Base-by-base conservation (phyloP, 1,140 invertebrate genomes). In the Ectropis grisescens region DNA sequence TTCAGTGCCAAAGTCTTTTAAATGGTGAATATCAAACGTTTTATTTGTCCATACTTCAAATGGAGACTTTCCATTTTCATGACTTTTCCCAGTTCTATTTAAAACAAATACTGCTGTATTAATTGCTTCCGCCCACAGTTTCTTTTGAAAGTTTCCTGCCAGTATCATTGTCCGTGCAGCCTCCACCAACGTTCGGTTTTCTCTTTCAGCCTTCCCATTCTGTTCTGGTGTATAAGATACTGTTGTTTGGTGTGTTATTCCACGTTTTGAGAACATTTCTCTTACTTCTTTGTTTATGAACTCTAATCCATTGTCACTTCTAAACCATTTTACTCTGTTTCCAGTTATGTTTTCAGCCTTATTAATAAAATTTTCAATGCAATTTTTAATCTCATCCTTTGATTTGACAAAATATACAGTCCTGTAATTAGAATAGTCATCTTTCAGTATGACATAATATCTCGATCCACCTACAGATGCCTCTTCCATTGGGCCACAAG, bases 131-230 rank as follows among this genome's bases (percentile, higher is more conserved):
- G 60, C 75, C 67, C 68, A 82, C 25, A 70, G 42, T 23, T 30
- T 47, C 37, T 65, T 65, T 7, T 41, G 31, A 11, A 80, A 33
- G 8, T 39, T 34, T 24, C 26, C 38, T 3, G 13, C 39, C 37
- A 29, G 16, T 12, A 47, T 22, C 47, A 69, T 56, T 8, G 65
- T 66, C 41, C 66, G 47, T 12, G 75, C 80, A 15, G 58, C 55
- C 58, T 85, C 82, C 9, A 82, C 60, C 16, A 82, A 9, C 5
- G 59, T 82, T 39, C 78, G 33, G 15, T 61, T 83, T 38, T 74
- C 64, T 27, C 60, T 37, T 40, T 84, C 84, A n/a, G 64, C 58
- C 13, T 47, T 47, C 4, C 82, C 81, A 50, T 86, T 87, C 40
- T 84, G 67, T 48, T 86, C 41, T 0, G 82, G 75, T 2, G 67